Base-by-base conservation (phyloP, 2,797 vertebrate genomes). In the Siniperca undulata region DNA sequence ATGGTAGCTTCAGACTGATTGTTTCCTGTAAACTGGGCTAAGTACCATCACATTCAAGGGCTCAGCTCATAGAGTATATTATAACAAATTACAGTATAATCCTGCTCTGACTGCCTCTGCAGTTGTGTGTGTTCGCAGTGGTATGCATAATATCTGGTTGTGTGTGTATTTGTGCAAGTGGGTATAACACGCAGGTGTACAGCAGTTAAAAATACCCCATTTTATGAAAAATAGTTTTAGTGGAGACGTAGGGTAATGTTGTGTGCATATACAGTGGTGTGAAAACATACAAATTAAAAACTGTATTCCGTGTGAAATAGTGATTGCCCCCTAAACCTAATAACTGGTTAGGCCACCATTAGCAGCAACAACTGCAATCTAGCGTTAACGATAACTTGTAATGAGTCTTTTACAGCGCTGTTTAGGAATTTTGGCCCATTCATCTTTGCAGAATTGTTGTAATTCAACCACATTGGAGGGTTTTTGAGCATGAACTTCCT, bases 31-130 rank as follows among this genome's bases (percentile, higher is more conserved):
- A 62, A 61, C 64, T 36, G 38, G 48, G 58, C 8, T 10, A 24
- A 14, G 56, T 36, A 44, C 65, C 65, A 38, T 53, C 0, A 53
- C 22, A 5, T 30, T 7, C 55, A 50, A 40, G 53, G 42, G 61
- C 77, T 58, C 61, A 9, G 44, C 13, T 67, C 61, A 61, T 55
- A 44, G 56, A 61, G 74, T 81, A 75, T 19, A 74, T 75, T 75
- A 70, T 48, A 22, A 12, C 65, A 19, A 55, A 24, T 36, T 67
- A 67, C 27, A n/a, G 53, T 44, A 55, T 48, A 62, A 74, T 38
- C 78, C 38, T 44, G 7, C 11, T 74, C 11, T 22, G 46, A 61
- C 19, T 52, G 34, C 36, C 7, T 30, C 4, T 55, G 52, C 7
- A 5, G 30, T 7, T n/a, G 44, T 22, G 36, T 44, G 48, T 13